phyloP scores from a whole-genome alignment of 1,140 invertebrate genomes.

The Melanaphis sacchari region DNA sequence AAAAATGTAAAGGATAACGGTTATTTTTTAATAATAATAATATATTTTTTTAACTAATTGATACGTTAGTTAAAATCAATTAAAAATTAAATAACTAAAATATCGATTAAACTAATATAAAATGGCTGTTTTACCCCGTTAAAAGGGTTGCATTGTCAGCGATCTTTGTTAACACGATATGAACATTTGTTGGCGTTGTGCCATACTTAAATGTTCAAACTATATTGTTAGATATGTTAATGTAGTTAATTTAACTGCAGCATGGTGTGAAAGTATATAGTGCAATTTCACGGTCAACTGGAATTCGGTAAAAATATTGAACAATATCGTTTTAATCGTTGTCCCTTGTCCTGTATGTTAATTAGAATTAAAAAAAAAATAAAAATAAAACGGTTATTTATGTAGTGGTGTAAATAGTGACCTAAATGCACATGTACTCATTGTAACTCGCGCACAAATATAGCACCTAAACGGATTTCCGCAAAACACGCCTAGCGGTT shows the following conservation, averaged over 20 bases:
- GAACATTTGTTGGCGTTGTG: neutral
- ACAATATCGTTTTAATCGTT: conserved; percentile 25
- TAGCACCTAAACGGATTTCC: conserved; percentile 49
- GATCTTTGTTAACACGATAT: neutral
- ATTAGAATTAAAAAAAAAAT: conserved; percentile 35
- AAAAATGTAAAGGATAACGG: neutral
- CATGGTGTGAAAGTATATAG: neutral
- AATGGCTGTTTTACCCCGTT: neutral
- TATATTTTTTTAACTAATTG: neutral
- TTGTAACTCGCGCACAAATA: neutral
- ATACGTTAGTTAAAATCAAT: neutral
- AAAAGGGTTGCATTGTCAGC: neutral
- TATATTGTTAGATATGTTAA: neutral
- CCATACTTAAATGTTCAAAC: neutral
- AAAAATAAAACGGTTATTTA: conserved; percentile 32
- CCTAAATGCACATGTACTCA: neutral
- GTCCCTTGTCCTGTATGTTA: conserved; percentile 9
- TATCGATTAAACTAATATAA: neutral
- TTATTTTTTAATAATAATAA: neutral
- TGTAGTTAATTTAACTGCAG: neutral
- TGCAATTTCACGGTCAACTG: conserved; percentile 51
- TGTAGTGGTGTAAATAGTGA: neutral
- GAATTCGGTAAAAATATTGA: neutral
- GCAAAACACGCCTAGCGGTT: conserved; percentile 51
- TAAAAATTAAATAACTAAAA: neutral